Percentiles rank a stretch among this genome's conserved stretches.
Conservation (phyloP, 1,140 invertebrate genomes). For the Cydia amplana region DNA sequence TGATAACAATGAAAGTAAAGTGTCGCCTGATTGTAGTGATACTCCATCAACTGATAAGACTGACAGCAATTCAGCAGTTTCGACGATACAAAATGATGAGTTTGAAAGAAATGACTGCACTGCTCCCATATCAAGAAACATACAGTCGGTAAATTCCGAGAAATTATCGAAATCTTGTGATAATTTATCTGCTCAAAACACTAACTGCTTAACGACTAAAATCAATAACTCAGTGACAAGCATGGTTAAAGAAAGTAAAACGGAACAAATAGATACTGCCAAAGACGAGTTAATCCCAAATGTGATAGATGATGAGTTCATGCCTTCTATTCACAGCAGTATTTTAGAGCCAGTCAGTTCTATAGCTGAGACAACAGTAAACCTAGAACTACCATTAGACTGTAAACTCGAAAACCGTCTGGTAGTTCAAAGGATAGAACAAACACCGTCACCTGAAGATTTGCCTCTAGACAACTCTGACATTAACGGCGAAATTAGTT, state of each 20-base stretch:
- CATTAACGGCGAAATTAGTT: constrained; percentile 78
- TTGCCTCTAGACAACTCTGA: constrained; percentile 86
- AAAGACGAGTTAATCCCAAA: constrained; percentile 53
- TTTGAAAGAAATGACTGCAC: constrained; percentile 56
- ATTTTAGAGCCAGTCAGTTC: constrained; percentile 78
- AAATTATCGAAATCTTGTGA: constrained; percentile 26
- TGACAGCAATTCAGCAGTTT: constrained; percentile 74
- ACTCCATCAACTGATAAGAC: constrained; percentile 78
- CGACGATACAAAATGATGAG: constrained; percentile 74
- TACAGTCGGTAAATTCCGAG: neutral
- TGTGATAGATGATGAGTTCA: constrained; percentile 72
- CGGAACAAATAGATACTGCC: constrained; percentile 10
- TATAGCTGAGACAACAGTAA: constrained; percentile 79
- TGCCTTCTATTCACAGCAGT: constrained; percentile 78
- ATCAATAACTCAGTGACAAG: neutral
- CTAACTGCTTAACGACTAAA: neutral
- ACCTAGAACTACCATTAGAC: constrained; percentile 81
- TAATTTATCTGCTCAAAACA: constrained; percentile 24
- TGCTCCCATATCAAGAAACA: neutral
- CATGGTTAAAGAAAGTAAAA: constrained; percentile 27
- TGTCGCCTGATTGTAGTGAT: constrained; percentile 71
- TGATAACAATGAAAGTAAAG: constrained; percentile 67
- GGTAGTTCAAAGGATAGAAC: constrained; percentile 80
- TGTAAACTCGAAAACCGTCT: constrained; percentile 67
- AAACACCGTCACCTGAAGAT: constrained; percentile 90